Evolutionary conservation across 2,888 invertebrate species (phyloP).

Genomic region (Eustalomyia histrio): DNA sequence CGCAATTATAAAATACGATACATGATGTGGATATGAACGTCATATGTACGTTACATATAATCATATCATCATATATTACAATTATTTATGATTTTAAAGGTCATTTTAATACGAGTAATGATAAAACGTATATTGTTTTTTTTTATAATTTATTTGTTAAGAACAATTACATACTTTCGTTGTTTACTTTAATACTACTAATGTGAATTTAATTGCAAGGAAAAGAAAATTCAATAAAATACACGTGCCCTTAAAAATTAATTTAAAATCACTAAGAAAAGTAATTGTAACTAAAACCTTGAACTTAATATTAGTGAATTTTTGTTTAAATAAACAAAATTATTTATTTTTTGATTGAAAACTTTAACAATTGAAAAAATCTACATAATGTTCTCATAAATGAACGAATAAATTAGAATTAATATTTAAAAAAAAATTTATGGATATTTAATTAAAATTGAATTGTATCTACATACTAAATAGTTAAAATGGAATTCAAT

Average conservation of each 20-base stretch:
- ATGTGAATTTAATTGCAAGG: neutral
- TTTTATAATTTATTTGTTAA: neutral
- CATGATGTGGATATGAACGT: neutral
- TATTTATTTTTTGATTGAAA: neutral
- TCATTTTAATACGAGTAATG: neutral
- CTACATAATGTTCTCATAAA: slow-evolving; percentile 39
- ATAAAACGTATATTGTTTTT: neutral
- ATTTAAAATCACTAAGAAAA: neutral
- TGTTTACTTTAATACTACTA: neutral
- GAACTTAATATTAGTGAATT: neutral
- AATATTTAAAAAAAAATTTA: neutral
- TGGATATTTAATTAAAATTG: neutral
- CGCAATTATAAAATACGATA: neutral
- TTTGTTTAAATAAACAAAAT: neutral
- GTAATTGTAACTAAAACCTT: neutral
- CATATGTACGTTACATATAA: neutral
- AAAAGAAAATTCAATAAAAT: neutral
- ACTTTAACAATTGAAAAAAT: slow-evolving; percentile 28
- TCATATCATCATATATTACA: neutral
- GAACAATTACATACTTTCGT: neutral
- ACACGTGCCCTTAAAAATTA: neutral
- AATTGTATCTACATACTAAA: neutral
- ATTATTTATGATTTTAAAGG: neutral
- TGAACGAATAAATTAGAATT: slow-evolving; percentile 8
- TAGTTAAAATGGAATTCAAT: neutral